Evolutionary conservation across 2,113 vertebrate species (phyloP).

Genomic region (Cyanistes caeruleus): DNA sequence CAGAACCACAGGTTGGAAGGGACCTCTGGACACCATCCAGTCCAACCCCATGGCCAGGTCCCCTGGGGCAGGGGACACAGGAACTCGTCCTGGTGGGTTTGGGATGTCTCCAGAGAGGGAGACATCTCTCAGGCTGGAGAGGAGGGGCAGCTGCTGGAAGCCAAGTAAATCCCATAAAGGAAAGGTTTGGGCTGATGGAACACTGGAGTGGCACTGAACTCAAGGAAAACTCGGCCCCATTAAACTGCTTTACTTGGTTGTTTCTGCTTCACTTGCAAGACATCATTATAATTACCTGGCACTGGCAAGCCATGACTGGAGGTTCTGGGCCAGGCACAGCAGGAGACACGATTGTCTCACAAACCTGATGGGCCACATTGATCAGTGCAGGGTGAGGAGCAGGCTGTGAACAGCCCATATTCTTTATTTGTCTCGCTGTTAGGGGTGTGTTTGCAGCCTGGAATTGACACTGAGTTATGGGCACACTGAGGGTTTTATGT

Average conservation of each 20-base stretch:
- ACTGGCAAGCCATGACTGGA: slow-evolving; percentile 23
- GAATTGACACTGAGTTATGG: not conserved
- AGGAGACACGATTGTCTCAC: slow-evolving; percentile 23
- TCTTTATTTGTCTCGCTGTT: not conserved
- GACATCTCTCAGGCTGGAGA: not conserved
- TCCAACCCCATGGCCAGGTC: not conserved
- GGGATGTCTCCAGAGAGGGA: not conserved
- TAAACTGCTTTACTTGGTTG: slow-evolving; percentile 14
- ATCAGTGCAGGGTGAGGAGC: not conserved
- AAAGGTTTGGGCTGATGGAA: not conserved
- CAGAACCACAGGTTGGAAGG: not conserved
- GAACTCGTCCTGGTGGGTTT: not conserved
- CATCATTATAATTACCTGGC: slow-evolving; percentile 38
- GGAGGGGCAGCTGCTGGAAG: not conserved
- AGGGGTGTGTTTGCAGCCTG: not conserved
- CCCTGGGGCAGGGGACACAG: not conserved
- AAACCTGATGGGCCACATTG: slow-evolving; percentile 26
- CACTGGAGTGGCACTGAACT: not conserved
- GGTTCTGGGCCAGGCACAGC: slow-evolving; percentile 8
- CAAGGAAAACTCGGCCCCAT: not conserved
- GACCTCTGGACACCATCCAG: not conserved
- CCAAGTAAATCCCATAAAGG: not conserved
- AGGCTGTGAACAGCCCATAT: not conserved
- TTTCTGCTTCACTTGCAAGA: slow-evolving; percentile 51
- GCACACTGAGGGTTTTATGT: rapidly evolving